A percentile compares a stretch with the other conserved stretches of the same genome.
Evolutionary conservation across 2,113 vertebrate species (phyloP).

Genomic region (Planiliza haematocheilus): DNA sequence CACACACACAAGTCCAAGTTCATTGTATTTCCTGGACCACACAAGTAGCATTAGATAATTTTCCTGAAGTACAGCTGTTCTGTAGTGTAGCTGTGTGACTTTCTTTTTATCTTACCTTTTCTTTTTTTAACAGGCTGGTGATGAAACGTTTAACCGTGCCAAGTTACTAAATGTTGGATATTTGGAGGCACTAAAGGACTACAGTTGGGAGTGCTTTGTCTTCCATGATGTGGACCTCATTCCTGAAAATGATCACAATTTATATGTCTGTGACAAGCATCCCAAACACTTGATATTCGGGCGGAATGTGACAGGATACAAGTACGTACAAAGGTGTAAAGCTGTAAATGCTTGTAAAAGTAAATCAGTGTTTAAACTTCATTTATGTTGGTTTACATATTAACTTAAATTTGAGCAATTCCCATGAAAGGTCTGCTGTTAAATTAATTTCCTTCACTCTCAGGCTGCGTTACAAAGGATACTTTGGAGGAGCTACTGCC

Average conservation of each 20-base stretch:
- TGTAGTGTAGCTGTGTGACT: no score
- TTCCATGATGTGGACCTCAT: constrained; percentile 97
- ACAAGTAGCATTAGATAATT: no score
- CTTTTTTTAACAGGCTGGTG: constrained; percentile 86
- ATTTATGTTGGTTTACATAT: no score
- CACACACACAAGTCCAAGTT: no score
- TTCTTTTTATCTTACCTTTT: neutral
- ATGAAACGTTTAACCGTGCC: constrained; percentile 93
- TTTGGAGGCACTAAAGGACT: constrained; percentile 93
- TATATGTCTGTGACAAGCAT: constrained; percentile 90
- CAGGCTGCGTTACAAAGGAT: constrained; percentile 92
- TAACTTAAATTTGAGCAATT: neutral
- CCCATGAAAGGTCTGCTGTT: neutral
- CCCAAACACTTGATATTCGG: constrained; percentile 97
- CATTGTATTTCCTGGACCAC: no score
- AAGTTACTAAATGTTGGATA: constrained; percentile 96
- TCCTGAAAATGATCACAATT: constrained; percentile 95
- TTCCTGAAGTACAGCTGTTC: no score
- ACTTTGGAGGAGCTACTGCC: constrained; percentile 97
- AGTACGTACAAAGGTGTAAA: constrained; percentile 85
- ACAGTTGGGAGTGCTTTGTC: constrained; percentile 94
- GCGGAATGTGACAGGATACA: constrained; percentile 95
- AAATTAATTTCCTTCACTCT: neutral
- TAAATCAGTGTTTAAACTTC: neutral
- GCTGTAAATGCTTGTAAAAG: neutral